These are phyloP conservation scores for Gadopsis bispinosus DNA, from an alignment of 2,797 vertebrate species.

Conservation along the genomic window DNA sequence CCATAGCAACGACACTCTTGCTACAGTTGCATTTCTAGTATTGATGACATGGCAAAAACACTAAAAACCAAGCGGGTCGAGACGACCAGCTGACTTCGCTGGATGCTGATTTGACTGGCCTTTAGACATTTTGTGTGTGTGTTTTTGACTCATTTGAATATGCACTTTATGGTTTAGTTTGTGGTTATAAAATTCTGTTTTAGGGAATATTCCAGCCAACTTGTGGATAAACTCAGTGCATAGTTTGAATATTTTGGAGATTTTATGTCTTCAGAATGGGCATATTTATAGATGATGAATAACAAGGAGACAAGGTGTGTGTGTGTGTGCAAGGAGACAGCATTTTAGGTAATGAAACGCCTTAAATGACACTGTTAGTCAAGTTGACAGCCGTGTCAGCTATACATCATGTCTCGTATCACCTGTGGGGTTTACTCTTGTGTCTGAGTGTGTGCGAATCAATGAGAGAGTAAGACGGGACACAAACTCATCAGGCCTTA, in stretches of 20 bases:
- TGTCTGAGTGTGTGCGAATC: constrained; percentile 3
- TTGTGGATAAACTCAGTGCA: background rate
- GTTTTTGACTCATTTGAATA: background rate
- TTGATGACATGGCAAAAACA: no score
- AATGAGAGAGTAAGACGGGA: constrained; percentile 7
- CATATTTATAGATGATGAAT: background rate
- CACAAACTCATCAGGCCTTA: constrained; percentile 32
- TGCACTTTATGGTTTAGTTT: background rate
- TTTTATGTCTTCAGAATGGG: background rate
- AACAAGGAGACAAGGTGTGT: background rate
- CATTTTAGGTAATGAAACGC: background rate
- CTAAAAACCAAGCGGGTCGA: no score
- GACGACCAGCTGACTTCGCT: no score
- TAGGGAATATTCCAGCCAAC: background rate
- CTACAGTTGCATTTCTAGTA: no score
- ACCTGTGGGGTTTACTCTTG: constrained; percentile 31
- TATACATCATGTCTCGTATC: constrained; percentile 21
- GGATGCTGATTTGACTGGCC: no score
- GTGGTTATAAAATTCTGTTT: background rate
- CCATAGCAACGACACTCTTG: no score
- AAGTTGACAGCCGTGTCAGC: constrained; percentile 13
- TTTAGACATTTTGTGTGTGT: background rate
- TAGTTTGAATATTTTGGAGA: background rate
- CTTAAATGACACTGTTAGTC: background rate
- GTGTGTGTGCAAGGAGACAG: background rate